Evolutionary conservation across 2,797 vertebrate species (phyloP), one percentile per base, ranked within the genome.

Genomic region (Chanos chanos): DNA sequence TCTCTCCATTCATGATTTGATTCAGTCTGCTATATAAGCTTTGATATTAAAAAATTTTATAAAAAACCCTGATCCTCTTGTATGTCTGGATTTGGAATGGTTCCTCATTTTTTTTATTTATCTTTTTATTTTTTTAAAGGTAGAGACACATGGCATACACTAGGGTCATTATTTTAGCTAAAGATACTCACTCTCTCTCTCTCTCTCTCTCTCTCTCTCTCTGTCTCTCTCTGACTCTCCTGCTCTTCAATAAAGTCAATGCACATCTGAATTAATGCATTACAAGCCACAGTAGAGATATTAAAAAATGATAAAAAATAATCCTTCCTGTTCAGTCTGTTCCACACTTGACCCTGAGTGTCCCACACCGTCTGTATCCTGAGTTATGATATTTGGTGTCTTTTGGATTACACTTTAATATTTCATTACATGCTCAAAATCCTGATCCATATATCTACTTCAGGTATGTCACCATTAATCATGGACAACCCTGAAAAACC

Each of bases 401-500:
- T 69, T 78, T 75, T 8, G 80, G 86, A 88, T 89, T 88, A 87
- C 77, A 71, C 80, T 81, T 82, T 85, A 87, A 88, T 87, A 89
- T 89, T 88, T 89, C 84, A 90, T 90, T 87, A 83, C 84, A 86
- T 78, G 81, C 80, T 78, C 79, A 87, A 84, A 86, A 83, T 81
- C 79, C 71, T 72, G 45, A 78, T 83, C 77, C 74, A 66, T 89
- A 81, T 81, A 78, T 81, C 81, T 82, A 73, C 77, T 66, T 59
- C 31, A 77, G 82, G 83, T 87, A 68, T 83, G 78, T 78, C 77
- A 76, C 81, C 81, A 86, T 87, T 86, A 85, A 87, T 89, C 86
- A 85, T 52, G 61, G 44, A 66, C 57, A 59, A 62, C 24, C 50
- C 24, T 72, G 68, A 64, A 77, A 75, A 85, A 57, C 64, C 78